Percentiles rank a stretch among this genome's conserved stretches.
Evolutionary conservation across 2,113 vertebrate species (phyloP).

Genomic region (Psittacula cyanocephala): DNA sequence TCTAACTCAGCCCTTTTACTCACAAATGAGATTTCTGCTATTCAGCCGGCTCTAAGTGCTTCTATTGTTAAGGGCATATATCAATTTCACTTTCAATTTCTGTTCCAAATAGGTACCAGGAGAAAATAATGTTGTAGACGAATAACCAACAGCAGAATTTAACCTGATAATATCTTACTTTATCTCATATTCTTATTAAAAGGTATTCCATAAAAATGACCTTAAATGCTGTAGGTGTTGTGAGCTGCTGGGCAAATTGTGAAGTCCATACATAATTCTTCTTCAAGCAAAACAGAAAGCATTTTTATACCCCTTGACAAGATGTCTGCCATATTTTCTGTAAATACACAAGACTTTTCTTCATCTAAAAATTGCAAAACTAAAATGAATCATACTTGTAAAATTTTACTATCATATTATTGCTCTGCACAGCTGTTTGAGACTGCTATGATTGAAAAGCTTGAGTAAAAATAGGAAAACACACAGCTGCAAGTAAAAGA

Average conservation of each 20-base stretch:
- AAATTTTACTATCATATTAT: constrained; percentile 44
- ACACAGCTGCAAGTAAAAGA: constrained; percentile 30
- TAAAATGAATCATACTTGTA: constrained; percentile 45
- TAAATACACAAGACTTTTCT: constrained; percentile 35
- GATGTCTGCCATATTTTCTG: constrained; percentile 16
- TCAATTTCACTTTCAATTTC: constrained; percentile 36
- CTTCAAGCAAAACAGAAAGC: constrained; percentile 1
- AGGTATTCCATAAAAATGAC: background rate
- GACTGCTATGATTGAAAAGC: background rate
- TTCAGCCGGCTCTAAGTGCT: constrained; percentile 2
- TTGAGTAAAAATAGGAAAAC: constrained; percentile 51
- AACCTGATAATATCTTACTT: background rate
- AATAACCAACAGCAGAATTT: constrained; percentile 10
- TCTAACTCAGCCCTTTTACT: constrained; percentile 4
- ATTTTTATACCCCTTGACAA: constrained; percentile 11
- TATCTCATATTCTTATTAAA: constrained; percentile 20
- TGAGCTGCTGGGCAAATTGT: background rate
- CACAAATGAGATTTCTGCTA: constrained; percentile 12
- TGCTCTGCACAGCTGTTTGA: constrained; percentile 48
- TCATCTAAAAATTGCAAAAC: constrained; percentile 24
- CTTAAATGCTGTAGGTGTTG: background rate
- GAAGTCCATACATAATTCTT: background rate
- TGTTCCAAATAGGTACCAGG: background rate
- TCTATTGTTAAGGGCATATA: constrained; percentile 8
- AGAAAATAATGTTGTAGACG: constrained; percentile 9